These are phyloP conservation scores for Cebidichthys violaceus DNA, from an alignment of 2,113 vertebrate species.

Conservation along the genomic window DNA sequence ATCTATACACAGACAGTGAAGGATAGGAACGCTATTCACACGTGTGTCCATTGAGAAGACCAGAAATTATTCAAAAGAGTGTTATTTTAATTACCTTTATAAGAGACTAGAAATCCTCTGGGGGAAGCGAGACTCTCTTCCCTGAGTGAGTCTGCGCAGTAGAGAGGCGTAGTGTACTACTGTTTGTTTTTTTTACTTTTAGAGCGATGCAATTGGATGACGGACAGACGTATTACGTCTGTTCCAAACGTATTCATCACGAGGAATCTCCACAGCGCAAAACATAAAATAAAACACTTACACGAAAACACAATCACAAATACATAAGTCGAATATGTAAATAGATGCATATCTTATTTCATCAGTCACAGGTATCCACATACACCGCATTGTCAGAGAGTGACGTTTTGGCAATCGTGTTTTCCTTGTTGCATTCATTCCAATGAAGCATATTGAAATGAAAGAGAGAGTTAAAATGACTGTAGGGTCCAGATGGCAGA, in stretches of 20 bases:
- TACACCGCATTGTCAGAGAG: too few species aligned
- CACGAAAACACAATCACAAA: too few species aligned
- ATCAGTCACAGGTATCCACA: too few species aligned
- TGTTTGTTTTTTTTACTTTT: background rate
- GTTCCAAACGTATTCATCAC: background rate
- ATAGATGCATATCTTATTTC: too few species aligned
- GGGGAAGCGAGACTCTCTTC: slow-evolving; percentile 47
- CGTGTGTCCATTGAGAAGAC: background rate
- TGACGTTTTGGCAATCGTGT: too few species aligned
- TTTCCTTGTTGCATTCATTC: too few species aligned
- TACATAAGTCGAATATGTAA: too few species aligned
- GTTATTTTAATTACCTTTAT: slow-evolving; percentile 66
- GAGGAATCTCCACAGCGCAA: too few species aligned
- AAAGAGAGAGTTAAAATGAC: too few species aligned
- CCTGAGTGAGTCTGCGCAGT: slow-evolving; percentile 67
- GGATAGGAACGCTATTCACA: background rate
- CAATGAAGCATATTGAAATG: too few species aligned
- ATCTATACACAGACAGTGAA: background rate
- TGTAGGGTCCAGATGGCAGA: too few species aligned
- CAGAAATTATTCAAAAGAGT: background rate
- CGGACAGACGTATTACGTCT: background rate
- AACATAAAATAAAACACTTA: too few species aligned
- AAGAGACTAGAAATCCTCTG: slow-evolving; percentile 57
- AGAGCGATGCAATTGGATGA: slow-evolving; percentile 46
- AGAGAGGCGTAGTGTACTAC: background rate